Evolutionary conservation across 2,797 vertebrate species (phyloP).

Genomic region (Novumbra hubbsi): DNA sequence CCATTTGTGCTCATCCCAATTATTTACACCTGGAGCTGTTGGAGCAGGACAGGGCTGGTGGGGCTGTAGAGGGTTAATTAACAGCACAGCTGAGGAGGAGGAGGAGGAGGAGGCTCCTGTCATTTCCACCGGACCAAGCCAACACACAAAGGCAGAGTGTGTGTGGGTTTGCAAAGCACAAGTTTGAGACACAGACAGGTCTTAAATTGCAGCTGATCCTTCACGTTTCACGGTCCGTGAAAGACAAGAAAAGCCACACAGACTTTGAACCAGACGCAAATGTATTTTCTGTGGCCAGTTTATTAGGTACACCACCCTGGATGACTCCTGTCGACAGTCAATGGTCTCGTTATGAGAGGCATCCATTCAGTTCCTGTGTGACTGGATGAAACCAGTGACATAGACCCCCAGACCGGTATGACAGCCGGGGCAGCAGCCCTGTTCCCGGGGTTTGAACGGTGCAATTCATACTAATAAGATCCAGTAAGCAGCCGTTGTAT

Average conservation of each 20-base stretch:
- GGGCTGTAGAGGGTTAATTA: conserved; percentile 41
- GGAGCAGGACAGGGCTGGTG: background rate
- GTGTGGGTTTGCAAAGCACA: background rate
- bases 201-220: conserved; percentile 25
- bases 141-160: background rate
- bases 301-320: no score
- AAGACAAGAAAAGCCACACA: background rate
- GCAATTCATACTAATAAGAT: no score
- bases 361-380: no score
- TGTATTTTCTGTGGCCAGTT: no score
- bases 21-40: conserved; percentile 64
- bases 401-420: no score
- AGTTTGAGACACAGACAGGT: background rate
- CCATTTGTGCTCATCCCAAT: conserved; percentile 53
- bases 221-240: background rate
- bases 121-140: background rate
- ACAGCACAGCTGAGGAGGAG: background rate
- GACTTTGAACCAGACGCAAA: background rate
- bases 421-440: no score
- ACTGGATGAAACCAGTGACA: no score
- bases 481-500: no score
- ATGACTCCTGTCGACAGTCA: no score
- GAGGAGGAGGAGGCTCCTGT: background rate
- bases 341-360: no score
- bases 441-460: no score